Evolutionary conservation across 2,888 invertebrate genomes (phyloP), one percentile per base, ranked within the genome.

Genomic region (Synergus umbraculus): DNA sequence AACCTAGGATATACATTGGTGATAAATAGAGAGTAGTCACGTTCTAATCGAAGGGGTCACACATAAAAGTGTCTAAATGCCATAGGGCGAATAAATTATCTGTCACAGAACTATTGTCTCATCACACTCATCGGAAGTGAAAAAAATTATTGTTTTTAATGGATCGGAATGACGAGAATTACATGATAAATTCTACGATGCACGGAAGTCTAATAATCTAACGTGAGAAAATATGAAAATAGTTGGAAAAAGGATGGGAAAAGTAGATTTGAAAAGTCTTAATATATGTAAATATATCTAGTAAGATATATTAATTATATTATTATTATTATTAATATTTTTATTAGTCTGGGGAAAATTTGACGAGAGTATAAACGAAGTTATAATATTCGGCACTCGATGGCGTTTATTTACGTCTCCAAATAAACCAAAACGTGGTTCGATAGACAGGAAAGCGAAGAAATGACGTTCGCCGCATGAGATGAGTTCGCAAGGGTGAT

Each of bases 1-100:
- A 81, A 69, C 77, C 15, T 60, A 18, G 46, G 46, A 58, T 58
- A 58, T 18, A 2, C 58, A 18, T 10, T 58, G 18, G 58, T 58
- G 58, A 58, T 58, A 58, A 58, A 58, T 58, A 58, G 18, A 58
- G 58, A 9, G 58, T 58, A 58, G 18, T 2, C n/a, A 46, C 67
- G 46, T 67, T 67, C 67, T 13, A 44, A 46, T 67, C 46, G 67
- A 67, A 46, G 22, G 67, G 67, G 18, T 58, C 22, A 67, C 67
- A 46, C 12, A 13, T 44, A 67, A 67, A 67, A 44, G 46, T 67
- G 29, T 67, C 44, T 46, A 22, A 13, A 22, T 22, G 46, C 44
- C 29, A 22, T 10, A 12, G 58, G 18, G 10, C 58, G 13, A 67
- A 67, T 66, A 67, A 67, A 44, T 67, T 44, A 46, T 18, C 46